phyloP scores from a whole-genome alignment of 2,888 invertebrate genomes.

The Idaea aversata region DNA sequence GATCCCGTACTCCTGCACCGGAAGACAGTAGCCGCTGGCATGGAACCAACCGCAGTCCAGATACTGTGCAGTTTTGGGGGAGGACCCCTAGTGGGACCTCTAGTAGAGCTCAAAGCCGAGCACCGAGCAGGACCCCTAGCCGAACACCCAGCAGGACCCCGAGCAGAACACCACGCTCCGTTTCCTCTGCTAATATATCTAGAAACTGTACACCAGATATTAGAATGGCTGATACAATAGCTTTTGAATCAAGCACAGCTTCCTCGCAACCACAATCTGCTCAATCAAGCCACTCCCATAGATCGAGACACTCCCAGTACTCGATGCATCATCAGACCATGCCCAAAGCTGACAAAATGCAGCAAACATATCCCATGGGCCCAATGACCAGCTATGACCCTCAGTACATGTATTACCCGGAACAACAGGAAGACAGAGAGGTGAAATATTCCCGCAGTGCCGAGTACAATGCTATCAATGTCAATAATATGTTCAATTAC shows the following conservation, averaged over 20 bases:
- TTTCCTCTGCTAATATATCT: conserved; percentile 47
- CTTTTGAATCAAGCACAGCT: conserved; percentile 46
- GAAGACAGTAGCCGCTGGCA: conserved; percentile 62
- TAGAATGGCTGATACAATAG: conserved; percentile 51
- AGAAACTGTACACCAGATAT: conserved; percentile 59
- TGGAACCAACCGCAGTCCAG: conserved; percentile 49
- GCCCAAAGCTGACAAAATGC: conserved; percentile 60
- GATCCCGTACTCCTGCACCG: conserved; percentile 61
- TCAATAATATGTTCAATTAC: conserved; percentile 50
- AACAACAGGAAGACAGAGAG: conserved; percentile 65
- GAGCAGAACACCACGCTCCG: conserved; percentile 56
- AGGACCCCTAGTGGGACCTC: conserved; percentile 62
- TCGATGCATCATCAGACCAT: conserved; percentile 42
- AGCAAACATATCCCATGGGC: conserved; percentile 49
- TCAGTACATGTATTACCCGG: conserved; percentile 59
- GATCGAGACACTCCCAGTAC: conserved; percentile 38
- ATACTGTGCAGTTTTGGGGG: conserved; percentile 68
- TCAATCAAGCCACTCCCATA: conserved; percentile 28
- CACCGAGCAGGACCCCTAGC: conserved; percentile 55
- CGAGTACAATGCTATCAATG: conserved; percentile 60
- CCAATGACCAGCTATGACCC: conserved; percentile 55
- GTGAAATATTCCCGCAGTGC: conserved; percentile 70
- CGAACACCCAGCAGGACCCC: conserved; percentile 60
- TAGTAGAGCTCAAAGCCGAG: conserved; percentile 32
- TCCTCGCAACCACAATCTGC: conserved; percentile 29